Evolutionary conservation across 2,888 invertebrate species (phyloP), one percentile per base, ranked within the genome.

Genomic region (Acleris literana): DNA sequence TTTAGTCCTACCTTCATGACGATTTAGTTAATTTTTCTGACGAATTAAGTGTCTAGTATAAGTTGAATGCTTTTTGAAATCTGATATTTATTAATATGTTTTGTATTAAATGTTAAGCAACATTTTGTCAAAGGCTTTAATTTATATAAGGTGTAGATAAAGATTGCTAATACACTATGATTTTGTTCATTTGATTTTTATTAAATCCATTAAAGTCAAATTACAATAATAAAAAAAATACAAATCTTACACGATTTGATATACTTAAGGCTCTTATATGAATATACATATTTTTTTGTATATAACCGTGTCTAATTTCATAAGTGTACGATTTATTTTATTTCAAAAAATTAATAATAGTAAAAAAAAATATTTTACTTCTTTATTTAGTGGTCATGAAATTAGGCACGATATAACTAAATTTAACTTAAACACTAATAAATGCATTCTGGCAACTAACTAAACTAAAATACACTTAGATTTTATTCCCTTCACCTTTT

Each of bases 121-220:
- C 65, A 73, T 72, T 75, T 76, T 80, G 82, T 75, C 80, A 80
- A 86, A 84, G 84, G 86, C 86, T 87, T 87, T 86, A 87, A 87
- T 86, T 83, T 84, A 81, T 84, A 83, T 86, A 87, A 85, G 83
- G 79, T 80, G 76, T 84, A 83, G 79, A 77, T 82, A 80, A 70
- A 71, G 65, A 77, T 75, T 62, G 57, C 57, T 57, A 66, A 66
- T 66, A 66, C 48, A 62, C 57, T 56, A 66, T 51, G 51, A 61
- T 65, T 65, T 65, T 44, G 65, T 65, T 65, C 60, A 56, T 22
- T 44, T 51, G 44, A 44, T 55, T 65, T 65, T 65, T 65, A 65
- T 65, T 65, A 0, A 44, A 54, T 53, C 33, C 33, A 13, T 52
- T 29, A 39, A 25, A 29, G 33, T 22, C n/a, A 13, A 20, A 53